Evolutionary conservation across 2,797 vertebrate genomes (phyloP), one percentile per base, ranked within the genome.

Genomic region (Mycteria americana): DNA sequence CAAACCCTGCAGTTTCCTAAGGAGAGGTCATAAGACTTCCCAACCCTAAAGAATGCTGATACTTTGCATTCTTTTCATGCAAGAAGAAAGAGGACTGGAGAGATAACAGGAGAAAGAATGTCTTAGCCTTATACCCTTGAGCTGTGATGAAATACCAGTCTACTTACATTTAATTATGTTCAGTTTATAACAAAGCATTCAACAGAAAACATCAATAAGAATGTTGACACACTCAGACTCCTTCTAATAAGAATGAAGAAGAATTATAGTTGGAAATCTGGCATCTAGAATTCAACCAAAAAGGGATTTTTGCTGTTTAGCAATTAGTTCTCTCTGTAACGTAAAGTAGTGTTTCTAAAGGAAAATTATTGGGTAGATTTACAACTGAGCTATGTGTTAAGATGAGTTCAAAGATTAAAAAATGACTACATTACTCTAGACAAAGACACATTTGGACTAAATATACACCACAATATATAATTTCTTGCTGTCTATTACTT

Each of bases 151-250:
- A 97, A 96, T 90, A 92, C 72, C 69, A 93, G 79, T 84, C 73
- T 94, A 94, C 87, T 88, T 95, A 84, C 76, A 94, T 96, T 96
- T 97, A 97, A 97, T 96, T 97, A 95, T 84, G 93, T 92, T 96
- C 86, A 74, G 79, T 89, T 91, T 91, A 88, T 92, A 96, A 93
- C 77, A 92, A 95, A 96, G 88, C 89, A 89, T 95, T 95, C 85
- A 76, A 88, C 79, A 93, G 81, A 96, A 96, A 93, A 95, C 95
- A 96, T 96, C 84, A 85, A 83, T 95, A 95, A 92, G 81, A 92
- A 60, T 72, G 83, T 90, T 96, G 92, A 97, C 72, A 94, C 24
- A 57, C 50, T 72, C 64, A 87, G 75, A 89, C 88, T 95, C 86
- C 82, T 97, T 94, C 48, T 89, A 96, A 93, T 85, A 94, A 75